phyloP scores from a whole-genome alignment of 1,140 invertebrate genomes.

The Drosophila sproati region DNA sequence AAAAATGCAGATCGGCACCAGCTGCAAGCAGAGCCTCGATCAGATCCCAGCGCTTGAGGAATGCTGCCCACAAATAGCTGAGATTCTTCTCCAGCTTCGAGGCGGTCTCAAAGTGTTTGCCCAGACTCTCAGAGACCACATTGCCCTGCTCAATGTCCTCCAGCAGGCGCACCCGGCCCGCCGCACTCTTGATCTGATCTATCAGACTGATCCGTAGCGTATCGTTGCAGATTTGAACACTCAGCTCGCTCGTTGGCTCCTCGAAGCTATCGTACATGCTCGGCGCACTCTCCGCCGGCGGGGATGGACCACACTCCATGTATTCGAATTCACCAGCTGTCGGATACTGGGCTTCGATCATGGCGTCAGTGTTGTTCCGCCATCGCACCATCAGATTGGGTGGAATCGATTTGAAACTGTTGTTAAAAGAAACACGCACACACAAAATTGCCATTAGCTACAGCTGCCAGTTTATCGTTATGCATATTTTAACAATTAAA shows the following conservation, averaged over 20 bases:
- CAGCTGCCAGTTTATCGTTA: not conserved
- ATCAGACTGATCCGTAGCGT: slow-evolving; percentile 89
- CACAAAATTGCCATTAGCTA: slow-evolving; percentile 1
- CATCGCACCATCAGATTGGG: slow-evolving; percentile 84
- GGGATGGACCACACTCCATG: slow-evolving; percentile 90
- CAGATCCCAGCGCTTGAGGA: slow-evolving; percentile 88
- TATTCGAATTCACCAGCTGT: slow-evolving; percentile 89
- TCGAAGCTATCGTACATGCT: slow-evolving; percentile 90
- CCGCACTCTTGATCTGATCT: slow-evolving; percentile 89
- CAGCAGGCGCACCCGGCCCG: slow-evolving; percentile 88
- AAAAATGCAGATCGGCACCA: slow-evolving; percentile 89
- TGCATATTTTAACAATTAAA: slow-evolving; percentile 1
- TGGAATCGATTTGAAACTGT: slow-evolving; percentile 84
- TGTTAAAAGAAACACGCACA: slow-evolving; percentile 5
- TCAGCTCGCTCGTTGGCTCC: slow-evolving; percentile 89
- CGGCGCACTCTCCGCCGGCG: slow-evolving; percentile 90
- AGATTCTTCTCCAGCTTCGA: slow-evolving; percentile 89
- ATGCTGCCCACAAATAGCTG: slow-evolving; percentile 89
- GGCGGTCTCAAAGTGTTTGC: slow-evolving; percentile 85
- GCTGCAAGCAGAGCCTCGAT: slow-evolving; percentile 86
- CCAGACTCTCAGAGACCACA: slow-evolving; percentile 86
- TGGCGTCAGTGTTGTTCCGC: slow-evolving; percentile 86
- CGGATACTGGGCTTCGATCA: slow-evolving; percentile 88
- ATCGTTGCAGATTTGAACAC: slow-evolving; percentile 90
- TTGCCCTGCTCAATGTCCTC: slow-evolving; percentile 89